Evolutionary conservation across 2,797 vertebrate species (phyloP).

Genomic region (Naso thynnoides): DNA sequence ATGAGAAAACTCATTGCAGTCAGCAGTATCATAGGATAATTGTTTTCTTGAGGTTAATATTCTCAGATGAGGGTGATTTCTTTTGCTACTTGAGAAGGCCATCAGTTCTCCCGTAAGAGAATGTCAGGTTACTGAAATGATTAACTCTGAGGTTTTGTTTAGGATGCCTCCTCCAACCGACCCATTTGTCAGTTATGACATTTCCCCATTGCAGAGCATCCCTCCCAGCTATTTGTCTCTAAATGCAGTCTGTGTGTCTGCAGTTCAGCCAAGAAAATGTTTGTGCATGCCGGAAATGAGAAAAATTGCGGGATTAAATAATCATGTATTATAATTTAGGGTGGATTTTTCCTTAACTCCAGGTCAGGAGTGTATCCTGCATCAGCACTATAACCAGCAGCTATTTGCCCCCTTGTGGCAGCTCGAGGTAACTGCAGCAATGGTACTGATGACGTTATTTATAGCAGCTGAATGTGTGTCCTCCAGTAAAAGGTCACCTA

Average conservation of each 20-base stretch:
- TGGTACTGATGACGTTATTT: slow-evolving; percentile 79
- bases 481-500: slow-evolving; percentile 85
- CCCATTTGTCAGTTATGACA: slow-evolving; percentile 4
- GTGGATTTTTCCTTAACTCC: slow-evolving; percentile 53
- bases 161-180: slow-evolving; percentile 6
- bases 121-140: neutral
- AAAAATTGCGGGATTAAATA: neutral
- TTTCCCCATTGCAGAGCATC: neutral
- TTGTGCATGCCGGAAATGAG: neutral
- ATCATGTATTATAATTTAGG: slow-evolving; percentile 15
- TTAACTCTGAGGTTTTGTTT: slow-evolving; percentile 12
- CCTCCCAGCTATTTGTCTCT: slow-evolving; percentile 6
- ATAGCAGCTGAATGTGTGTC: slow-evolving; percentile 79
- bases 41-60: no score
- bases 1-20: no score
- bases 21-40: no score
- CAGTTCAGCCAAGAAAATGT: neutral
- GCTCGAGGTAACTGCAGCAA: slow-evolving; percentile 37
- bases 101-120: neutral
- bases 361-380: slow-evolving; percentile 46
- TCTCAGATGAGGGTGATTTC: no score
- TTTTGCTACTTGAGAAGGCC: neutral
- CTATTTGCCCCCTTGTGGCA: slow-evolving; percentile 73
- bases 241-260: neutral
- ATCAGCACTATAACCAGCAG: slow-evolving; percentile 22